Conservation (phyloP, 2,113 vertebrate species). For the Saguinus midas region DNA sequence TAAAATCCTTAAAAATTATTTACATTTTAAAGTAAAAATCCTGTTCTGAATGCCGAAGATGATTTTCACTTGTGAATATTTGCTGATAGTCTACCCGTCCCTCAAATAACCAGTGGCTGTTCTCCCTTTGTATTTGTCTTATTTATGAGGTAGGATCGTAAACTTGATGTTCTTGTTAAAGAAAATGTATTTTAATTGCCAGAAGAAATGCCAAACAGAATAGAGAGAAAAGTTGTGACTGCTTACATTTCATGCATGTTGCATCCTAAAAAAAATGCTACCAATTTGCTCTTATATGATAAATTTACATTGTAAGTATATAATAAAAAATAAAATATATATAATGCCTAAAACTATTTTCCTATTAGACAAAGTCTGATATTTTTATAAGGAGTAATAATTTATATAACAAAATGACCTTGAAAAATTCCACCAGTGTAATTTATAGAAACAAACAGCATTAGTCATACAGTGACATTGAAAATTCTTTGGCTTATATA, state of each 20-base stretch:
- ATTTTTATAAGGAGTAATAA: not conserved
- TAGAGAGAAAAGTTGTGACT: not conserved
- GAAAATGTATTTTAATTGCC: not conserved
- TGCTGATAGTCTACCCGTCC: not conserved
- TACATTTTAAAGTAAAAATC: not conserved
- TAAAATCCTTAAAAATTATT: not conserved
- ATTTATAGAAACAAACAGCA: slow-evolving; percentile 59
- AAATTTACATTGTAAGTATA: not conserved
- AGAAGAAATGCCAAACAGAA: not conserved
- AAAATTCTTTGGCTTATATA: slow-evolving; percentile 66
- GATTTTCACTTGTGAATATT: not conserved
- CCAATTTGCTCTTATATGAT: not conserved
- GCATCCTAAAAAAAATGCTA: not conserved
- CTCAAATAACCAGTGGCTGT: not conserved
- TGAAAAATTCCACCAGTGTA: slow-evolving; percentile 56
- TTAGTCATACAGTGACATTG: slow-evolving; percentile 72
- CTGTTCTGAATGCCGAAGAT: not conserved
- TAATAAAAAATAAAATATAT: not conserved
- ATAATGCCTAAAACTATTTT: not conserved
- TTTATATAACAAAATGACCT: slow-evolving; percentile 49
- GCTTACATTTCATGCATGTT: not conserved
- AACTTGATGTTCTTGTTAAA: not conserved
- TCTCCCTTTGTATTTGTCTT: not conserved
- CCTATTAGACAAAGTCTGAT: not conserved
- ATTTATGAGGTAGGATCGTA: not conserved